Base-by-base conservation (phyloP, 1,140 invertebrate species). In the Wasmannia auropunctata region DNA sequence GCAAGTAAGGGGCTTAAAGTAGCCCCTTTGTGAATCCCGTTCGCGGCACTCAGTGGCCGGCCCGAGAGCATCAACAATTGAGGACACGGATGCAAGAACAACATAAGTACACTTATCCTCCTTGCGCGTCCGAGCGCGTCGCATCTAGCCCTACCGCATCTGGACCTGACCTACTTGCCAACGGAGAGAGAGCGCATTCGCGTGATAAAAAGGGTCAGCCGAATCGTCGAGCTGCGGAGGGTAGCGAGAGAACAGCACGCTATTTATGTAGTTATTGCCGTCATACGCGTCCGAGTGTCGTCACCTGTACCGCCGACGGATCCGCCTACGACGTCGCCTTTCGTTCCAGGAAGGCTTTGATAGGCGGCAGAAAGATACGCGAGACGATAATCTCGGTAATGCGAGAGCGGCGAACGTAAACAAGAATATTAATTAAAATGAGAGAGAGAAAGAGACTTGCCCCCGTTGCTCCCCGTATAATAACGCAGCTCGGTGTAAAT, bases 31-130 rank as follows among this genome's bases (percentile, higher is more conserved):
- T 76, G 43, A 85, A 77, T 43, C 74, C 46, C 19, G 16, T 86
- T n/a, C 34, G 19, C 28, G 22, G 43, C n/a, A 54, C 40, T 49
- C 74, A 62, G 62, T 46, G 51, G 49, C 31, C 43, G 62, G 14
- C 31, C 14, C 22, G 67, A 37, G 54, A 83, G 43, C 65, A 87
- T 85, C 69, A 87, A 87, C 79, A 88, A 89, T 89, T 80, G 84
- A 88, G 80, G 60, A 86, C 85, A 49, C 65, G 86, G 77, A 87
- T 85, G 86, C 80, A 83, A 87, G 86, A 91, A 86, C 81, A 90
- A 86, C 84, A 76, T 88, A 88, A 92, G 89, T 92, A 91, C 91
- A 91, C 91, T 91, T 91, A 92, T 79, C 70, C 85, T 88, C 70
- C 79, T 91, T 91, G 86, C 81, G 86, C 89, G 79, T 88, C 86